These are phyloP conservation scores for Melipona quadrifasciata DNA, from an alignment of 1,140 invertebrate species.

Conservation along the genomic window DNA sequence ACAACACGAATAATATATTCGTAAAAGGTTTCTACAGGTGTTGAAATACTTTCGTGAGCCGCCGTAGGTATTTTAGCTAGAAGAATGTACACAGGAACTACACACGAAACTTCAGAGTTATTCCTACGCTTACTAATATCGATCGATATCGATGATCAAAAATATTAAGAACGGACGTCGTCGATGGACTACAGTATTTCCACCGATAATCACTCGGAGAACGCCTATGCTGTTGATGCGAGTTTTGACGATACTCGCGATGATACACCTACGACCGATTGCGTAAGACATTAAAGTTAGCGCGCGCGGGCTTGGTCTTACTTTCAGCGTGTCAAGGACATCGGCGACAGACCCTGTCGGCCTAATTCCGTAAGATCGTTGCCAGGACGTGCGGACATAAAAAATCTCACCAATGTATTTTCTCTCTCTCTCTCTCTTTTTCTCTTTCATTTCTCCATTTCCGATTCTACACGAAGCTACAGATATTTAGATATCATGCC, in stretches of 20 bases:
- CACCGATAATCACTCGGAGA: background rate
- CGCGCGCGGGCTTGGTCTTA: slow-evolving; percentile 64
- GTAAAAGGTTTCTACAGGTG: background rate
- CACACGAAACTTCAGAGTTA: no score
- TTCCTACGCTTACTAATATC: background rate
- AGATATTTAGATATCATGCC: background rate
- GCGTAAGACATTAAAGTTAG: slow-evolving; percentile 66
- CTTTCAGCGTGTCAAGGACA: slow-evolving; percentile 79
- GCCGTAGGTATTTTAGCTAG: background rate
- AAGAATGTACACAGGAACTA: background rate
- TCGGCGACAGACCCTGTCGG: slow-evolving; percentile 70
- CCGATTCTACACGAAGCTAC: background rate
- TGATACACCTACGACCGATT: slow-evolving; percentile 66
- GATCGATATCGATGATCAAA: background rate
- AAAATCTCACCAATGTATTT: slow-evolving; percentile 6
- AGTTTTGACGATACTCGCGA: slow-evolving; percentile 28
- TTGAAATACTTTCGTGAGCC: background rate
- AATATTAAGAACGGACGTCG: no score
- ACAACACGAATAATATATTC: background rate
- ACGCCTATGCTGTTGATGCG: slow-evolving; percentile 4
- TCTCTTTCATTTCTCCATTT: background rate
- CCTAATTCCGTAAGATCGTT: slow-evolving; percentile 67
- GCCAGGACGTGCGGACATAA: slow-evolving; percentile 48
- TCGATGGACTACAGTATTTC: background rate
- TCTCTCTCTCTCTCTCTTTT: background rate